Base-by-base conservation (phyloP, 2,113 vertebrate species). In the Dasyornis broadbenti region DNA sequence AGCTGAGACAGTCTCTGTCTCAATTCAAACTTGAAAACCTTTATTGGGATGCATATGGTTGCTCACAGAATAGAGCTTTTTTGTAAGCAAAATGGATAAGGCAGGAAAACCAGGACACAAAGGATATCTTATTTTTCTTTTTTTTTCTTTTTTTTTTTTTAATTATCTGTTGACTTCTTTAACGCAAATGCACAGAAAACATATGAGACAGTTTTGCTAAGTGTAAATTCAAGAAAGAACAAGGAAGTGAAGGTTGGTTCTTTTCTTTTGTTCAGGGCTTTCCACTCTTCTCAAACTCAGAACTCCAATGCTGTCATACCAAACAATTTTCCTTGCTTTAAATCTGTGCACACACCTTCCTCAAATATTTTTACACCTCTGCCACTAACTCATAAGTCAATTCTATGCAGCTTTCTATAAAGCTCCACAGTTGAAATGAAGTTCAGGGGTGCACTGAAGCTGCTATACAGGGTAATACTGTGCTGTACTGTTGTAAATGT, bases 11-110 rank as follows among this genome's bases (percentile, higher is more conserved):
- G 63, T 50, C 75, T 92, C 89, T 90, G 75, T 79, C 85, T 93
- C 88, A 92, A 45, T 80, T 87, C 59, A 86, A 94, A 92, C 81
- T 92, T 78, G 49, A 89, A 96, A 92, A 95, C 30, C 63, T 92
- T 94, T 86, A 92, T 59, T 73, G 63, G 63, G 90, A 90, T 81
- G 64, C 64, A 80, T 52, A 93, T n/a, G 61, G 71, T 30, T 81
- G 50, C 39, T 86, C 77, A 73, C n/a, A 88, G 39, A 86, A 86
- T 20, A 86, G 26, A 92, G 71, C 42, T 77, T 90, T 80, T 77
- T 75, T 81, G 45, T 77, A 93, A 77, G 82, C 54, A 65, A 80
- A 45, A 73, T 11, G 63, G 31, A 18, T 77, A 83, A 64, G 12
- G 37, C 27, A 0, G 42, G 30, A 70, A 93, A 92, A 82, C 7